Evolutionary conservation across 2,797 vertebrate species (phyloP).

Genomic region (Lagorchestes hirsutus): DNA sequence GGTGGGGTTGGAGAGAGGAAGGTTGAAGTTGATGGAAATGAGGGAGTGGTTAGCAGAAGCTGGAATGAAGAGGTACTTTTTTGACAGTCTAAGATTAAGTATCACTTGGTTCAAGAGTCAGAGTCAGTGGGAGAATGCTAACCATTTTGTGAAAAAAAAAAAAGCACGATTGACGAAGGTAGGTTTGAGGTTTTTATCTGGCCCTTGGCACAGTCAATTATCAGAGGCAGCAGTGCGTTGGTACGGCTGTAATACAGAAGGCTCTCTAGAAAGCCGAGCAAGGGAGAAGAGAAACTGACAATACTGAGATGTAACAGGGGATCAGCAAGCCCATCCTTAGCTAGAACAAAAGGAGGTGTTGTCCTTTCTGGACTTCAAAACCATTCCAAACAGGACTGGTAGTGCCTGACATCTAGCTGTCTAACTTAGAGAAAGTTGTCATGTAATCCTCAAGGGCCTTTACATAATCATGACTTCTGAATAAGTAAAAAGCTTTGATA

Average conservation of each 20-base stretch:
- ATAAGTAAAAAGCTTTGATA: background rate
- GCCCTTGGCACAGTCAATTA: background rate
- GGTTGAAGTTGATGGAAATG: background rate
- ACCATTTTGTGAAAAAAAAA: background rate
- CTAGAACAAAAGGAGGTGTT: background rate
- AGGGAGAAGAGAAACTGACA: background rate
- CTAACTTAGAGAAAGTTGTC: background rate
- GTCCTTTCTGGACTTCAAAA: background rate
- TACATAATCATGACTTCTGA: background rate
- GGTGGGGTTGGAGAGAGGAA: background rate
- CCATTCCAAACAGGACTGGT: background rate
- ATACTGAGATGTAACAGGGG: background rate
- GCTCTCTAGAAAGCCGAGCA: background rate
- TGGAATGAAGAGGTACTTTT: background rate
- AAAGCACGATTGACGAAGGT: background rate
- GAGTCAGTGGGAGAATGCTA: background rate
- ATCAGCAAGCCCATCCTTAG: background rate
- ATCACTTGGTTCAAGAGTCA: background rate
- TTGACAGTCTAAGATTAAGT: background rate
- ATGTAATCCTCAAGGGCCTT: background rate
- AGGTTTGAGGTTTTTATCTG: background rate
- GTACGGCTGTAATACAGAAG: background rate
- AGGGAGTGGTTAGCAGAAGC: background rate
- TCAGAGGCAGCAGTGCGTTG: background rate
- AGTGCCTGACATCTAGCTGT: background rate